Conservation (phyloP, 2,888 invertebrate genomes). For the Drosophila mercatorum region DNA sequence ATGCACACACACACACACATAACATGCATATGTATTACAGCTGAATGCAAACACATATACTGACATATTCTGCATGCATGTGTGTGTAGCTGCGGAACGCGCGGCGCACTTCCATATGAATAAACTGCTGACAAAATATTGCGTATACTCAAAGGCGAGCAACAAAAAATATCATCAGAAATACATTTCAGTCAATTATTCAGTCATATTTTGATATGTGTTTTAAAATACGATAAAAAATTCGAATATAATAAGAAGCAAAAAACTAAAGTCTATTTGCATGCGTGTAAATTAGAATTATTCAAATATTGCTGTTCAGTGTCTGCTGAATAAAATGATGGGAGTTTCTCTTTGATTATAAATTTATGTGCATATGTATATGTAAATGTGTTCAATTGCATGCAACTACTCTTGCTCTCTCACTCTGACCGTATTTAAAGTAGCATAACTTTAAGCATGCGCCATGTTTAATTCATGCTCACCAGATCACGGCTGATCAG, state of each 20-base stretch:
- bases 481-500: not conserved
- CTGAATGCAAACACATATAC: slow-evolving; percentile 6
- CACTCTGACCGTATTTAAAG: not conserved
- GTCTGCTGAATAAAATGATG: slow-evolving; percentile 4
- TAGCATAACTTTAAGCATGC: not conserved
- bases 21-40: slow-evolving; percentile 1
- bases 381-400: not conserved
- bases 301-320: slow-evolving; percentile 11
- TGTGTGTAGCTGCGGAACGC: slow-evolving; percentile 6
- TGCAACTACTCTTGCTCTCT: not conserved
- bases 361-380: not conserved
- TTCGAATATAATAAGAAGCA: not conserved
- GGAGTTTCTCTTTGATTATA: slow-evolving; percentile 1
- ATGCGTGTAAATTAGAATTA: slow-evolving; percentile 11
- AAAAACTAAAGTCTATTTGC: slow-evolving; percentile 6
- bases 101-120: slow-evolving; percentile 25
- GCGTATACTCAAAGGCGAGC: slow-evolving; percentile 34
- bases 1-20: not conserved
- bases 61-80: too few species aligned
- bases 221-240: not conserved
- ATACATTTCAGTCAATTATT: slow-evolving; percentile 15
- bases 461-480: not conserved
- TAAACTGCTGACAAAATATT: slow-evolving; percentile 58
- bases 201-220: slow-evolving; percentile 4
- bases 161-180: slow-evolving; percentile 41